These are phyloP conservation scores for Cephalopholis sonnerati DNA, from an alignment of 2,113 vertebrate genomes.

Conservation along the genomic window DNA sequence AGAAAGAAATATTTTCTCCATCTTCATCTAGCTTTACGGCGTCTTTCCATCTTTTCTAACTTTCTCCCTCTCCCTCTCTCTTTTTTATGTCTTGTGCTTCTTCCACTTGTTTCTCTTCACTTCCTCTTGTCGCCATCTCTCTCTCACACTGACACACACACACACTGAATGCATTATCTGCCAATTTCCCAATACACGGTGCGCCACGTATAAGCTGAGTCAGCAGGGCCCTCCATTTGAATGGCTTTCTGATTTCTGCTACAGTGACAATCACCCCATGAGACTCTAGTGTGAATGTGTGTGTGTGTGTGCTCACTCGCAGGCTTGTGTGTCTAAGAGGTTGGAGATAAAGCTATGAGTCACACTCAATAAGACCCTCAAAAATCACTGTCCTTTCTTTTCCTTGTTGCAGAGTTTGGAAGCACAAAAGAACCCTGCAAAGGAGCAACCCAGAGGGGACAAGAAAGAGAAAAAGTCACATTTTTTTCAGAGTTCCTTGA, in stretches of 20 bases:
- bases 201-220: slow-evolving; percentile 47
- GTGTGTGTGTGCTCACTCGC: background rate
- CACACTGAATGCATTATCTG: slow-evolving; percentile 41
- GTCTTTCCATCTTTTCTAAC: slow-evolving; percentile 20
- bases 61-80: background rate
- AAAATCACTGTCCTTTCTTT: slow-evolving; percentile 46
- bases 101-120: slow-evolving; percentile 15
- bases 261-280: slow-evolving; percentile 49
- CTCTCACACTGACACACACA: slow-evolving; percentile 21
- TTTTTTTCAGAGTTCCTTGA: background rate
- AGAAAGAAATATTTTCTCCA: slow-evolving; percentile 12
- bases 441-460: slow-evolving; percentile 12
- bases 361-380: slow-evolving; percentile 45
- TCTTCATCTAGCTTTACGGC: slow-evolving; percentile 16
- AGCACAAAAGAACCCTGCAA: slow-evolving; percentile 38
- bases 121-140: background rate
- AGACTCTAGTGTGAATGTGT: slow-evolving; percentile 16
- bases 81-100: slow-evolving; percentile 11
- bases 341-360: slow-evolving; percentile 51
- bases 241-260: slow-evolving; percentile 67
- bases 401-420: slow-evolving; percentile 35
- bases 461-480: background rate
- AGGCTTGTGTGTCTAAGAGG: slow-evolving; percentile 26
- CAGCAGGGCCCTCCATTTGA: slow-evolving; percentile 59
- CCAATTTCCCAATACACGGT: slow-evolving; percentile 54